Evolutionary conservation across 2,797 vertebrate genomes (phyloP).

Genomic region (Coluber constrictor): DNA sequence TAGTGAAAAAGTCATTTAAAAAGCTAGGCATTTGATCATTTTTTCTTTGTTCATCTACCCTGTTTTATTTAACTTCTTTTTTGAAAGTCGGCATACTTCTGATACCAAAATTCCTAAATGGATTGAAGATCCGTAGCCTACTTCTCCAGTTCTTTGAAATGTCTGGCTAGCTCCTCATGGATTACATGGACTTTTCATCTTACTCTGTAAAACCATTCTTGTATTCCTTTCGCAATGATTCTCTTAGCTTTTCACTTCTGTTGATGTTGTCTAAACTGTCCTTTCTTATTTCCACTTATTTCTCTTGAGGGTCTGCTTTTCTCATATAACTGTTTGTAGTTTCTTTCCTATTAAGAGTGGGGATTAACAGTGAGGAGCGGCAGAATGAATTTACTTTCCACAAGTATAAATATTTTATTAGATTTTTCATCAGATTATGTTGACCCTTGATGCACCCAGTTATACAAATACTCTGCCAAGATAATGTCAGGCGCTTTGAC

Average conservation of each 20-base stretch:
- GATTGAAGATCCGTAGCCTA: neutral
- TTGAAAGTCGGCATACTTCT: neutral
- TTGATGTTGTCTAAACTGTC: neutral
- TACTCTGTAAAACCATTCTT: neutral
- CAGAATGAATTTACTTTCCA: neutral
- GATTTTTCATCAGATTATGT: neutral
- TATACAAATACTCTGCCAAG: neutral
- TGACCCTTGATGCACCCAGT: neutral
- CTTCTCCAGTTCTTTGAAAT: neutral
- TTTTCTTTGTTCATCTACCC: neutral
- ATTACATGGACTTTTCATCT: neutral
- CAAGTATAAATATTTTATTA: constrained; percentile 15
- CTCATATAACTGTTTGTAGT: neutral
- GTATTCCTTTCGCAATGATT: neutral
- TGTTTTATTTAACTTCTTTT: neutral
- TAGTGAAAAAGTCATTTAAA: neutral
- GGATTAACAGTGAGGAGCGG: neutral
- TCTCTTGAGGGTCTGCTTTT: neutral
- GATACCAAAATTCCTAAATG: neutral
- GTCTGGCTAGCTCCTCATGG: neutral
- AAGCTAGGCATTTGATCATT: neutral
- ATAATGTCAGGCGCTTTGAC: neutral
- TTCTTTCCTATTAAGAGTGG: neutral
- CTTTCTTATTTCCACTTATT: neutral
- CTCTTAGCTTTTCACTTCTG: neutral